Base-by-base conservation (phyloP, 2,797 vertebrate genomes). In the Cirrhinus mrigala region DNA sequence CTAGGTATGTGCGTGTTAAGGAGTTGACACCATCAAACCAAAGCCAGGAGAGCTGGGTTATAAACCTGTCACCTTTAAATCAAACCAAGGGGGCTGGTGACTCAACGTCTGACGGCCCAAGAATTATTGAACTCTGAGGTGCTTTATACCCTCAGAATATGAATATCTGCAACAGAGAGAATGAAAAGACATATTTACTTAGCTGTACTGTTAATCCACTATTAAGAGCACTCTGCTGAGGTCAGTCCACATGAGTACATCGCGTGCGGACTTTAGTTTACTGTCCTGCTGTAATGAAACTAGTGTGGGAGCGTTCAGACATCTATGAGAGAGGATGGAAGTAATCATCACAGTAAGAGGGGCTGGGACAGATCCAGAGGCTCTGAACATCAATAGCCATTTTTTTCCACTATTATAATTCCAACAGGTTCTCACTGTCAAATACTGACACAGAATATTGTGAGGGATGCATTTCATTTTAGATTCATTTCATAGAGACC, bases 271-370 rank as follows among this genome's bases (percentile, higher is more conserved):
- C 4, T 84, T 64, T 81, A 85, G 12, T 80, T 69, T 85, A 86
- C 88, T 84, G 83, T 89, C 87, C 89, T 90, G 88, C 90, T 89
- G 87, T 87, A 92, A 80, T 87, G 79, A 60, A 86, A 24, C 64
- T 46, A 83, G 83, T 52, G 64, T n/a, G 89, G 88, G 89, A 89
- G 89, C 88, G 54, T 88, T 90, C 56, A 27, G 48, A 69, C 22
- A 40, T 74, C 18, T 82, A 66, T 27, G 46, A 82, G 87, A 90
- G 84, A 90, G 90, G 90, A 93, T 91, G 91, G 93, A 92, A 93
- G 92, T 91, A 94, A 94, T 94, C 93, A 93, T 90, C 92, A 92
- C 89, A 84, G 11, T 90, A 91, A 82, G 75, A 93, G 92, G 89
- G 91, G 90, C 92, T 91, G 91, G 92, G 90, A 89, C 89, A 85